Conservation (phyloP, 2,888 invertebrate species). For the Pyrgus malvae region DNA sequence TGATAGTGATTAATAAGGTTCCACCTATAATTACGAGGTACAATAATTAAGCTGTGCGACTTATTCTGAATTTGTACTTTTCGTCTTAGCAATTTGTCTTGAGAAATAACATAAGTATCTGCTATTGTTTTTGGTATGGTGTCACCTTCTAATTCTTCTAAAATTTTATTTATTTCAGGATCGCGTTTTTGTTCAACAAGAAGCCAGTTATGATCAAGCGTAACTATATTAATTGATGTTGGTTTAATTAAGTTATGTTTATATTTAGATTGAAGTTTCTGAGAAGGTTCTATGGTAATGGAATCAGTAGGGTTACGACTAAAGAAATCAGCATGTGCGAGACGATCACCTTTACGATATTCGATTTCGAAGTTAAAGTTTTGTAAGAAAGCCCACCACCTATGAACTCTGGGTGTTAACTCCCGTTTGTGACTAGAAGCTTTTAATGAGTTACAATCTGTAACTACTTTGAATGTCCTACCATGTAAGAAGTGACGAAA, state of each 20-base stretch:
- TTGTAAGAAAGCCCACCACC: slow-evolving; percentile 43
- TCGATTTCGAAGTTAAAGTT: slow-evolving; percentile 36
- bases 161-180: slow-evolving; percentile 9
- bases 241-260: too few relatives aligned
- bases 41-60: slow-evolving; percentile 24
- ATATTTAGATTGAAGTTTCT: too few relatives aligned
- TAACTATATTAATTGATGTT: too few relatives aligned
- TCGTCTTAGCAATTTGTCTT: slow-evolving; percentile 29
- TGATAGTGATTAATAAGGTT: slow-evolving; percentile 19
- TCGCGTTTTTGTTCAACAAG: slow-evolving; percentile 10
- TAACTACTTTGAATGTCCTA: slow-evolving; percentile 30
- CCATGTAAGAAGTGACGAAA: slow-evolving; percentile 39
- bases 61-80: slow-evolving; percentile 31
- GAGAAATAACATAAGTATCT: slow-evolving; percentile 21
- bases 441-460: slow-evolving; percentile 42
- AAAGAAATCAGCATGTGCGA: slow-evolving; percentile 32
- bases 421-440: slow-evolving; percentile 42
- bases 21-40: slow-evolving; percentile 23
- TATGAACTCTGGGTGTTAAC: slow-evolving; percentile 37
- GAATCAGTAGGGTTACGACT: slow-evolving; percentile 29
- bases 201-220: slow-evolving; percentile 1
- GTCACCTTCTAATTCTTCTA: slow-evolving; percentile 23
- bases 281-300: neutral
- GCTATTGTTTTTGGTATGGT: slow-evolving; percentile 17
- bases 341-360: slow-evolving; percentile 31